Percentiles rank a stretch among this genome's conserved stretches.
Evolutionary conservation across 2,797 vertebrate genomes (phyloP).

Genomic region (Acanthornis magna): DNA sequence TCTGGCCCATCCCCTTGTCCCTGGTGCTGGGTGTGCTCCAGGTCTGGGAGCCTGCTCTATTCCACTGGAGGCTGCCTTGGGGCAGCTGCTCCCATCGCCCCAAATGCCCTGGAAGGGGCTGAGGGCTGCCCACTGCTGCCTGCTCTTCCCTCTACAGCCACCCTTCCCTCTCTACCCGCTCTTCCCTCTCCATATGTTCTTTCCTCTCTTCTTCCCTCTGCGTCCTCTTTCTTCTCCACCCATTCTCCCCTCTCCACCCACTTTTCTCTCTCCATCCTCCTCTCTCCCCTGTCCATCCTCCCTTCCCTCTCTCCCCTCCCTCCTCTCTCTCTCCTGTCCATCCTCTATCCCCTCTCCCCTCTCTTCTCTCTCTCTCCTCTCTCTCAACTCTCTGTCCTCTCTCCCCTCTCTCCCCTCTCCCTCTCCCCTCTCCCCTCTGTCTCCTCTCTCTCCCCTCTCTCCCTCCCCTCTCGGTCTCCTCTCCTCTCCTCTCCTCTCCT

Average conservation of each 20-base stretch:
- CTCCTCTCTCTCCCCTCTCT: too few relatives aligned
- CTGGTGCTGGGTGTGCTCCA: neutral
- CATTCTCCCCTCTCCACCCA: neutral
- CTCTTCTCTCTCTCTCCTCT: neutral
- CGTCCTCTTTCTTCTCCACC: too few relatives aligned
- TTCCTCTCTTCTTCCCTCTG: too few relatives aligned
- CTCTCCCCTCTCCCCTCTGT: too few relatives aligned
- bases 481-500: too few relatives aligned
- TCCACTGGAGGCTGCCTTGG: neutral
- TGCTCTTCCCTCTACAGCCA: too few relatives aligned
- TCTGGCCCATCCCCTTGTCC: neutral
- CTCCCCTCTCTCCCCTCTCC: too few relatives aligned
- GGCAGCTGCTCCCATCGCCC: neutral
- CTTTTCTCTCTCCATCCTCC: neutral
- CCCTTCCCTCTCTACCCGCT: neutral
- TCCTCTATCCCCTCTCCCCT: rapidly evolving
- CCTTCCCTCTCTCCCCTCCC: too few relatives aligned
- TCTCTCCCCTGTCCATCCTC: too few relatives aligned
- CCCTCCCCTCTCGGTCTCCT: too few relatives aligned
- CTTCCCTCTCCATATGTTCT: too few relatives aligned
- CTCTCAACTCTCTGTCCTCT: neutral
- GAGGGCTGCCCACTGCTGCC: neutral
- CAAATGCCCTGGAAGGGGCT: neutral
- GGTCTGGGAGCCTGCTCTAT: neutral
- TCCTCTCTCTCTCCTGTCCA: too few relatives aligned